phyloP scores from a whole-genome alignment of 2,888 invertebrate genomes.

The Callimorpha dominula region DNA sequence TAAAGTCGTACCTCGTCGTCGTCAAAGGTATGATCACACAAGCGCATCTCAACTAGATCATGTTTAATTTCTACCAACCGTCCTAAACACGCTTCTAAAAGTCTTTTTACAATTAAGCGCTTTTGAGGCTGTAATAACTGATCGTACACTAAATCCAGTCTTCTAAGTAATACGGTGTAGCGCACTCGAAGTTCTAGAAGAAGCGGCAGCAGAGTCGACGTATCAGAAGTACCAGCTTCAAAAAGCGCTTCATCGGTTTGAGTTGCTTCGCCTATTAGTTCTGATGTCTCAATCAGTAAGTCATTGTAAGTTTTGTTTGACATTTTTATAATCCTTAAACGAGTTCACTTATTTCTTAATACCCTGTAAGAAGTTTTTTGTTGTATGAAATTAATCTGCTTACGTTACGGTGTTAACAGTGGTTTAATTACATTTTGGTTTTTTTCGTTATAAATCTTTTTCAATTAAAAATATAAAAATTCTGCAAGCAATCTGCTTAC shows the following conservation, averaged over 20 bases:
- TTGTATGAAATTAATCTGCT: background rate
- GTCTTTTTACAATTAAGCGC: slow-evolving; percentile 90
- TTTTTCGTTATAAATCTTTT: no score
- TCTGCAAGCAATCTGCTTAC: background rate
- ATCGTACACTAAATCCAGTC: slow-evolving; percentile 93
- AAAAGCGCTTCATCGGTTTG: slow-evolving; percentile 88
- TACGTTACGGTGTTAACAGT: background rate
- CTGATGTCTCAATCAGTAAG: slow-evolving; percentile 88
- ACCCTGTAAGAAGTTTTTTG: background rate
- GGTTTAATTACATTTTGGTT: background rate
- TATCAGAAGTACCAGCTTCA: slow-evolving; percentile 87
- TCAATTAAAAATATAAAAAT: no score
- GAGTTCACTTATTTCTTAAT: background rate
- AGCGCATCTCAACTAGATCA: slow-evolving; percentile 94
- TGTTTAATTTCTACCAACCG: slow-evolving; percentile 95
- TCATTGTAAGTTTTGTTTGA: slow-evolving; percentile 91
- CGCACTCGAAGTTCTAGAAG: slow-evolving; percentile 92
- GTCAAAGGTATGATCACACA: slow-evolving; percentile 95
- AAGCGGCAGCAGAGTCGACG: slow-evolving; percentile 86
- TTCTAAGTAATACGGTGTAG: slow-evolving; percentile 92
- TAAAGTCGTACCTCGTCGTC: slow-evolving; percentile 87
- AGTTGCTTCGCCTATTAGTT: slow-evolving; percentile 85
- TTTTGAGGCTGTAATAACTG: slow-evolving; percentile 98
- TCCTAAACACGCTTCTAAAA: slow-evolving; percentile 92
- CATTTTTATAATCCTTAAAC: slow-evolving; percentile 81